Evolutionary conservation across 1,140 invertebrate species (phyloP).

Genomic region (Lamellibrachia luymesi): DNA sequence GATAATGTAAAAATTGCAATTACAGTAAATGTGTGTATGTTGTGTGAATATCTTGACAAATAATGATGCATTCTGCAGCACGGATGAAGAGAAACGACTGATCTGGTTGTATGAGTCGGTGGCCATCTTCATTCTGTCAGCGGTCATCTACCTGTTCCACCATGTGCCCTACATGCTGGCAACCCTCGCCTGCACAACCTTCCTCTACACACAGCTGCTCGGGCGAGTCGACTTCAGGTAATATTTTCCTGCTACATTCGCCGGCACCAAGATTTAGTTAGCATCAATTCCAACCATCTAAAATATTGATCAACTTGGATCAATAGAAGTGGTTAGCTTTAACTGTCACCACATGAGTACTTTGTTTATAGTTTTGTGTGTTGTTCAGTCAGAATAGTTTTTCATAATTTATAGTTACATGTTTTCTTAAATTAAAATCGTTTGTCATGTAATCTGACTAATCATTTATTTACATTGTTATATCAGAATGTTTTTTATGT

Average conservation of each 20-base stretch:
- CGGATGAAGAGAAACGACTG: constrained; percentile 41
- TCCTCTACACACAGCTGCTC: constrained; percentile 44
- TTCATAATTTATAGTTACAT: background rate
- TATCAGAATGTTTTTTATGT: no score
- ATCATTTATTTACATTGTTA: no score
- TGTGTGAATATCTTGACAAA: background rate
- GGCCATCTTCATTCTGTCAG: constrained; percentile 35
- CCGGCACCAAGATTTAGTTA: no score
- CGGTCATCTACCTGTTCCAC: constrained; percentile 42
- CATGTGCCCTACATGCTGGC: constrained; percentile 47
- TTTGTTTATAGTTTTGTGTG: no score
- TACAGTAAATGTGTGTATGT: background rate
- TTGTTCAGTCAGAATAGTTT: no score
- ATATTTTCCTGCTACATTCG: background rate
- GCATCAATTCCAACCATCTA: background rate
- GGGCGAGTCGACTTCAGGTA: constrained; percentile 37
- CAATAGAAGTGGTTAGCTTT: background rate
- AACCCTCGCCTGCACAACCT: constrained; percentile 39
- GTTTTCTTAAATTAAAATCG: background rate
- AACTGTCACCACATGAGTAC: no score
- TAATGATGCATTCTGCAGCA: constrained; percentile 37
- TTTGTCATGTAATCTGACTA: background rate
- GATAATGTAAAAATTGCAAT: background rate
- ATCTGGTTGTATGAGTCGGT: constrained; percentile 52
- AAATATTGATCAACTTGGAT: no score